These are phyloP conservation scores for Drosophila koepferae DNA, from an alignment of 2,888 invertebrate species.

Conservation along the genomic window DNA sequence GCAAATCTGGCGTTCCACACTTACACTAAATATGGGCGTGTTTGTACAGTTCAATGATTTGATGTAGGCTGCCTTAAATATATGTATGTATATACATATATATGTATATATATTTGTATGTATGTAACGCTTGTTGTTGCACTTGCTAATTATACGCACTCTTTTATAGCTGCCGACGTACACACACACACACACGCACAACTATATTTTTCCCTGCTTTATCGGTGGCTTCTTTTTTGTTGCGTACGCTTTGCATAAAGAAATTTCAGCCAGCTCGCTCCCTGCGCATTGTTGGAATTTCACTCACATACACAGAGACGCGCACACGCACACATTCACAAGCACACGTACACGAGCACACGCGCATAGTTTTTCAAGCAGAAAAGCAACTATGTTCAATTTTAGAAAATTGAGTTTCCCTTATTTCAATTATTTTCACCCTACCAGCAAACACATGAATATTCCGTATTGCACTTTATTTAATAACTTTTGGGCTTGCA, in stretches of 20 bases:
- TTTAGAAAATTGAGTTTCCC: constrained; percentile 1
- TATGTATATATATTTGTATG: constrained; percentile 20
- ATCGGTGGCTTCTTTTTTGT: constrained; percentile 40
- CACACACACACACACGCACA: constrained; percentile 21
- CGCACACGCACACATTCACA: constrained; percentile 45
- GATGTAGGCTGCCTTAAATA: constrained; percentile 48
- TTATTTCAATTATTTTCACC: constrained; percentile 9
- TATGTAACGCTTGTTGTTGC: constrained; percentile 36
- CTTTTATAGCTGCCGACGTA: constrained; percentile 42
- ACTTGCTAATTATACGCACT: constrained; percentile 70
- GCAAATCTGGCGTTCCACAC: constrained; percentile 45
- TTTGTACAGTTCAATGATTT: constrained; percentile 73
- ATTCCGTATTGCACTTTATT: constrained; percentile 45
- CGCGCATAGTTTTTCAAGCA: constrained; percentile 50
- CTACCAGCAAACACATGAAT: constrained; percentile 29
- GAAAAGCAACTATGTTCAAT: constrained; percentile 33
- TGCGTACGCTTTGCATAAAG: constrained; percentile 68
- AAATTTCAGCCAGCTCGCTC: constrained; percentile 62
- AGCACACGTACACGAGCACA: constrained; percentile 35
- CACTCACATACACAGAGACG: constrained; percentile 51
- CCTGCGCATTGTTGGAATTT: constrained; percentile 78
- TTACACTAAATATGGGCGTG: constrained; percentile 72
- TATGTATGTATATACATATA: constrained; percentile 11
- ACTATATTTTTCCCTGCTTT: constrained; percentile 45
- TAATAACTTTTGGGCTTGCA: constrained; percentile 28